phyloP scores from a whole-genome alignment of 2,888 invertebrate genomes.

The Petrophora chlorosata region DNA sequence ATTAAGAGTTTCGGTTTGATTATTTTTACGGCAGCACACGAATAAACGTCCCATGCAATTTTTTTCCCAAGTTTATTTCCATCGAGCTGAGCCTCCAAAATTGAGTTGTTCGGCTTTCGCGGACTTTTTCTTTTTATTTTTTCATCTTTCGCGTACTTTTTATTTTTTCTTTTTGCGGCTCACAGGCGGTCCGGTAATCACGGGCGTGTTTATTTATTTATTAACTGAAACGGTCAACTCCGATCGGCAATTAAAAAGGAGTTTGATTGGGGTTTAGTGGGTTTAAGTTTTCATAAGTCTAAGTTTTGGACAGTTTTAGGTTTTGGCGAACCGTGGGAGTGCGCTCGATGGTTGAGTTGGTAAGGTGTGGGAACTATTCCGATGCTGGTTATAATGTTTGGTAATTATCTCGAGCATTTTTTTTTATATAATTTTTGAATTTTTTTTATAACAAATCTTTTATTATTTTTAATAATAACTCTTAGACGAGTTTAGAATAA shows the following conservation, averaged over 20 bases:
- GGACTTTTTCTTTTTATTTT: constrained; percentile 47
- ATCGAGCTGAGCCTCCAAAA: constrained; percentile 77
- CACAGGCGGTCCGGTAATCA: constrained; percentile 77
- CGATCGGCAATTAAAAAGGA: constrained; percentile 31
- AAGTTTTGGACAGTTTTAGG: no score
- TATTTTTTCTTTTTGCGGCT: constrained; percentile 58
- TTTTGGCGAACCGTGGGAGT: no score
- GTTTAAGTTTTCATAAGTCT: constrained; percentile 16
- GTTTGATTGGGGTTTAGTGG: constrained; percentile 16
- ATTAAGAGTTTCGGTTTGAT: no score
- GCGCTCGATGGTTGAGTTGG: no score
- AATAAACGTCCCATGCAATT: constrained; percentile 57
- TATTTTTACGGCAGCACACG: constrained; percentile 47
- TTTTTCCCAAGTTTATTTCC: constrained; percentile 73
- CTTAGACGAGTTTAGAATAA: no score
- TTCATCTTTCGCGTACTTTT: constrained; percentile 43
- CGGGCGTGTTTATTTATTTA: constrained; percentile 76
- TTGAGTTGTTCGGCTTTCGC: constrained; percentile 80
- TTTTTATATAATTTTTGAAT: no score
- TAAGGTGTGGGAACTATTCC: no score
- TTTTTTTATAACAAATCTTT: no score
- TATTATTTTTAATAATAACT: no score
- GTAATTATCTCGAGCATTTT: no score
- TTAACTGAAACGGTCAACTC: constrained; percentile 48
- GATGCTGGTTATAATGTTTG: no score